Percentiles rank a stretch among this genome's conserved stretches.
phyloP scores from a whole-genome alignment of 1,140 invertebrate genomes.

The Hypsibius dujardini region DNA sequence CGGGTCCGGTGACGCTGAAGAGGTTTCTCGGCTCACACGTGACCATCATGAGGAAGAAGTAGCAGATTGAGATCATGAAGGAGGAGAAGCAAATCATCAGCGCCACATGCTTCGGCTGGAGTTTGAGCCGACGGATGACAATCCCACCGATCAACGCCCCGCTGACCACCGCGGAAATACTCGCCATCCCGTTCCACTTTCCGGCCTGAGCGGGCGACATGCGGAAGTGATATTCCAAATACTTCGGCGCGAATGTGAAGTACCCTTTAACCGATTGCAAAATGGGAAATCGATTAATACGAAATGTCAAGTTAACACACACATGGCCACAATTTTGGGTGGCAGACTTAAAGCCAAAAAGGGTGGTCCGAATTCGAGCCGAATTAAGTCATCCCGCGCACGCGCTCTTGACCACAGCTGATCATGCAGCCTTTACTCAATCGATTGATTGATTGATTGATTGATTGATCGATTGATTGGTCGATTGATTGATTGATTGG shows the following conservation, averaged over 20 bases:
- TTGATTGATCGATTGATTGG: too few species aligned
- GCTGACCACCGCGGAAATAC: not conserved
- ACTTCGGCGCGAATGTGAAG: slow-evolving; percentile 11
- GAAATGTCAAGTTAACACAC: too few species aligned
- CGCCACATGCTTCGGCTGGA: slow-evolving; percentile 9
- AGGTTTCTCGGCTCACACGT: not conserved
- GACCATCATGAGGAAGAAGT: slow-evolving; percentile 13
- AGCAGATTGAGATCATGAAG: slow-evolving; percentile 8
- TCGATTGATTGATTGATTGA: too few species aligned
- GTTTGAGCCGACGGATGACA: not conserved
- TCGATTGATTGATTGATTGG: too few species aligned
- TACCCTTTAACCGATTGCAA: not conserved
- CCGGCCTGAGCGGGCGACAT: slow-evolving; percentile 11
- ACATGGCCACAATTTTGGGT: too few species aligned
- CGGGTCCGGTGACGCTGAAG: not conserved
- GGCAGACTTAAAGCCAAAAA: too few species aligned
- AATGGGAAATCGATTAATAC: too few species aligned
- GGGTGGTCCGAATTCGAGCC: too few species aligned
- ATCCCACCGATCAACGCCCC: slow-evolving; percentile 3
- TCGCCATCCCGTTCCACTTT: not conserved
- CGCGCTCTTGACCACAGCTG: too few species aligned
- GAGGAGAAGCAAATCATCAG: slow-evolving; percentile 14
- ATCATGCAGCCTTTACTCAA: too few species aligned
- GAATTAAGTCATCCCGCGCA: too few species aligned
- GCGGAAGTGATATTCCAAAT: slow-evolving; percentile 13